Conservation (phyloP, 2,888 invertebrate genomes). For the Phengaris arion region DNA sequence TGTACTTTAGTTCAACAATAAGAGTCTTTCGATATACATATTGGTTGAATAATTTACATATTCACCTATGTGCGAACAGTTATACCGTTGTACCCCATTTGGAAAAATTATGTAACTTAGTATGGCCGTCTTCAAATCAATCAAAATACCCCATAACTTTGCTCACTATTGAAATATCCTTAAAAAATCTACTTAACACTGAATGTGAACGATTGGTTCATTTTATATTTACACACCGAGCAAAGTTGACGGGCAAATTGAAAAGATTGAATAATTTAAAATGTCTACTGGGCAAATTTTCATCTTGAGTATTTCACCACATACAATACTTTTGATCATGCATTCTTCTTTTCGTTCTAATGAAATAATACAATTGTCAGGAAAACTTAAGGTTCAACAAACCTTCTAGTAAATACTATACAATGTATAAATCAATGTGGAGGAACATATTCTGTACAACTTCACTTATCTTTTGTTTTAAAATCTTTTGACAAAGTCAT, state of each 20-base stretch:
- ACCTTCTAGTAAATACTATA: slow-evolving; percentile 16
- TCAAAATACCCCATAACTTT: background rate
- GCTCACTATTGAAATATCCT: slow-evolving; percentile 21
- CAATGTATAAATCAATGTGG: slow-evolving; percentile 13
- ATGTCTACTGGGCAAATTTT: background rate
- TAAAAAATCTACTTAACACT: slow-evolving; percentile 21
- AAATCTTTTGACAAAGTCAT: slow-evolving; percentile 23
- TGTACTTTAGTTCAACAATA: slow-evolving; percentile 33
- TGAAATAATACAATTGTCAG: slow-evolving; percentile 5
- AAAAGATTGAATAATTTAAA: background rate
- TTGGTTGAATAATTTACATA: slow-evolving; percentile 29
- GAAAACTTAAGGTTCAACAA: background rate
- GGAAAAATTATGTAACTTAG: slow-evolving; percentile 6
- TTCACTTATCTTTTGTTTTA: slow-evolving; percentile 16
- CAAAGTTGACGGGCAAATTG: background rate
- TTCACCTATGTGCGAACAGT: slow-evolving; percentile 29
- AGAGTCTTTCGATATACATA: slow-evolving; percentile 30
- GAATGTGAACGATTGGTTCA: slow-evolving; percentile 26
- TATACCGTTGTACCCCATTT: slow-evolving; percentile 25
- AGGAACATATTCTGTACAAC: slow-evolving; percentile 6
- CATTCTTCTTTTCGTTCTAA: background rate
- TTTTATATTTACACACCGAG: slow-evolving; percentile 19
- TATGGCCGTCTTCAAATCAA: background rate
- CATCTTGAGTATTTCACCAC: background rate
- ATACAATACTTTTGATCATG: background rate